A percentile compares a stretch with the other conserved stretches of the same genome.
Evolutionary conservation across 2,113 vertebrate species (phyloP).

Genomic region (Perca schrenkii): DNA sequence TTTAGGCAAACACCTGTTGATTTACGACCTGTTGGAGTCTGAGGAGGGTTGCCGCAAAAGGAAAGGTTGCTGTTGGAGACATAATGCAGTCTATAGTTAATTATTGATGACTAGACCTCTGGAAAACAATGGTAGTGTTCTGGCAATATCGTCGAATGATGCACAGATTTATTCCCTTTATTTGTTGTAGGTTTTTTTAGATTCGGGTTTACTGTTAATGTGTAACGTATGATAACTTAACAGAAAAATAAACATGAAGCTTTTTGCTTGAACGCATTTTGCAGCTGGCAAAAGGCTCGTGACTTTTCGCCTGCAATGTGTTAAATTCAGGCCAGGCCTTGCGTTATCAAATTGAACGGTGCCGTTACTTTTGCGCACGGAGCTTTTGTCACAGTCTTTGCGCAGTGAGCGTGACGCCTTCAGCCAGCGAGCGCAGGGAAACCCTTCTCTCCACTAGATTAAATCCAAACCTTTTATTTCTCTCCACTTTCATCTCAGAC

Average conservation of each 20-base stretch:
- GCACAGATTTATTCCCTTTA: background rate
- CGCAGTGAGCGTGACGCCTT: conserved; percentile 83
- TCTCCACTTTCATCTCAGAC: conserved; percentile 94
- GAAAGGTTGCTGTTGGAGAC: conserved; percentile 50
- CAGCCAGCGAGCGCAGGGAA: conserved; percentile 82
- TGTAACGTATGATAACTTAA: background rate
- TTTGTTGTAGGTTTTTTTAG: background rate
- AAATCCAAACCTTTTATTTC: conserved; percentile 97
- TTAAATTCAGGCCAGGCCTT: conserved; percentile 7
- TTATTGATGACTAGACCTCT: conserved; percentile 41
- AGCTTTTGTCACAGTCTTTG: conserved; percentile 85
- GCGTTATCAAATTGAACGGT: conserved; percentile 29
- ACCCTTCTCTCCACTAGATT: conserved; percentile 91
- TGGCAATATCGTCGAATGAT: background rate
- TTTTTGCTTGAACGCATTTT: background rate
- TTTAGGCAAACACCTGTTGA: conserved; percentile 82
- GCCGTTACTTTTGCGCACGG: conserved; percentile 53
- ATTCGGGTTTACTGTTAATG: background rate
- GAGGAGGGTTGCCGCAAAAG: conserved; percentile 15
- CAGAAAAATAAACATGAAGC: background rate
- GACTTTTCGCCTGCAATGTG: background rate
- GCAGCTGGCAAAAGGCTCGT: background rate
- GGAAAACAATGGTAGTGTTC: background rate
- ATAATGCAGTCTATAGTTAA: conserved; percentile 42
- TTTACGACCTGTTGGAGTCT: conserved; percentile 72